Percentiles rank a stretch among this genome's conserved stretches.
phyloP scores from a whole-genome alignment of 2,113 vertebrate species.

The Tachysurus fulvidraco region DNA sequence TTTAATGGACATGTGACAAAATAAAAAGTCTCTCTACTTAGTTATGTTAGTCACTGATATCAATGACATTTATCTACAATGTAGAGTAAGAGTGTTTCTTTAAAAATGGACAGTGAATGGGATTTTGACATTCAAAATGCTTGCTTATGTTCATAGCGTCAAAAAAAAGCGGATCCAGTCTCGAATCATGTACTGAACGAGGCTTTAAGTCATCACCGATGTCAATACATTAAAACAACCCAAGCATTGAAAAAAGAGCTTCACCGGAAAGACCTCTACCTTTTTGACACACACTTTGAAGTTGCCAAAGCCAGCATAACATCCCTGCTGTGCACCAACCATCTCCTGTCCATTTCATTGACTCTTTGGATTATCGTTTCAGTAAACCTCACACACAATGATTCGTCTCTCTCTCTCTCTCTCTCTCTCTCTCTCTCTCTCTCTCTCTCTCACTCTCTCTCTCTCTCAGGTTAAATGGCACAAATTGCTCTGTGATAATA shows the following conservation, averaged over 20 bases:
- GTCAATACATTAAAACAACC: background rate
- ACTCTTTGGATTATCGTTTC: slow-evolving; percentile 3
- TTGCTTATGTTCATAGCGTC: too few species aligned
- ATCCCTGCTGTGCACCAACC: background rate
- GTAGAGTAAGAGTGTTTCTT: background rate
- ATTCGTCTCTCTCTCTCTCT: background rate
- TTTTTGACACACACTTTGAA: background rate
- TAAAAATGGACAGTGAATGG: background rate
- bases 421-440: background rate
- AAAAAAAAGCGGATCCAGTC: background rate
- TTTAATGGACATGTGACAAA: too few species aligned
- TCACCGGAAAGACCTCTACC: background rate
- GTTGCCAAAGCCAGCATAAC: background rate
- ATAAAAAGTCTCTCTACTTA: too few species aligned
- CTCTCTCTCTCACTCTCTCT: background rate
- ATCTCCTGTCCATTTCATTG: background rate
- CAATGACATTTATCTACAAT: background rate
- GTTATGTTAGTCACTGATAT: background rate
- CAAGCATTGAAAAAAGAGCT: background rate
- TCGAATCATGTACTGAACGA: background rate
- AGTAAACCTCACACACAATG: background rate
- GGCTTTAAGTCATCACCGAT: background rate
- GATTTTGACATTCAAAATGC: background rate
- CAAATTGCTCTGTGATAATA: background rate
- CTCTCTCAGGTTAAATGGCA: background rate